Percentiles rank a stretch among this genome's conserved stretches.
These are phyloP conservation scores for Scaptomyza reducta DNA, from an alignment of 2,888 invertebrate genomes.

Conservation along the genomic window DNA sequence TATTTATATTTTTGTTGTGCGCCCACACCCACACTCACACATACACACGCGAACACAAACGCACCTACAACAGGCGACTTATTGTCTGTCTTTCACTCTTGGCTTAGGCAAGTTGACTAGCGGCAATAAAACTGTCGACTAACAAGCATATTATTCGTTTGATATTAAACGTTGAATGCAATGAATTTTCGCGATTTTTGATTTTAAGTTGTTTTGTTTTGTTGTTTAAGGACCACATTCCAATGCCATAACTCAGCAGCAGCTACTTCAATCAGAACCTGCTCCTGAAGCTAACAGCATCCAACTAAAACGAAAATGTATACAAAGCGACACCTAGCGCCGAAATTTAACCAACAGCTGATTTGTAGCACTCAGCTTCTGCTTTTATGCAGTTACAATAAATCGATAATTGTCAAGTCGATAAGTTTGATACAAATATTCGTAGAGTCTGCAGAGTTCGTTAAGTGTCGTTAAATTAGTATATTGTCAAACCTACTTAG, in stretches of 20 bases:
- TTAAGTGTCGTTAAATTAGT: not conserved
- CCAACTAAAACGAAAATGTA: slow-evolving; percentile 38
- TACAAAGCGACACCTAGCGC: slow-evolving; percentile 30
- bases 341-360: not conserved
- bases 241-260: slow-evolving; percentile 64
- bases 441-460: slow-evolving; percentile 7
- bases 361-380: slow-evolving; percentile 15
- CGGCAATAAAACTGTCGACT: slow-evolving; percentile 1
- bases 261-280: slow-evolving; percentile 51
- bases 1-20: slow-evolving; percentile 74
- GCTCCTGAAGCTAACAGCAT: slow-evolving; percentile 63
- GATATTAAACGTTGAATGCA: not conserved
- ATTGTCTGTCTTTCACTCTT: slow-evolving; percentile 49
- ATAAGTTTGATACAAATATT: not conserved
- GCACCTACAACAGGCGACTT: slow-evolving; percentile 41
- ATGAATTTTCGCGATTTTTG: not conserved
- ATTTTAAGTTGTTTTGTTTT: slow-evolving; percentile 19
- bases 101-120: slow-evolving; percentile 19
- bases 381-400: slow-evolving; percentile 3
- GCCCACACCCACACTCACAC: slow-evolving; percentile 52
- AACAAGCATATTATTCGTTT: slow-evolving; percentile 3
- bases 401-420: slow-evolving; percentile 8
- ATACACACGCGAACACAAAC: slow-evolving; percentile 26
- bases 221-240: slow-evolving; percentile 61
- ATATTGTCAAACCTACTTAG: not conserved